Conservation (phyloP, 2,888 invertebrate species). For the Leucoma salicis region DNA sequence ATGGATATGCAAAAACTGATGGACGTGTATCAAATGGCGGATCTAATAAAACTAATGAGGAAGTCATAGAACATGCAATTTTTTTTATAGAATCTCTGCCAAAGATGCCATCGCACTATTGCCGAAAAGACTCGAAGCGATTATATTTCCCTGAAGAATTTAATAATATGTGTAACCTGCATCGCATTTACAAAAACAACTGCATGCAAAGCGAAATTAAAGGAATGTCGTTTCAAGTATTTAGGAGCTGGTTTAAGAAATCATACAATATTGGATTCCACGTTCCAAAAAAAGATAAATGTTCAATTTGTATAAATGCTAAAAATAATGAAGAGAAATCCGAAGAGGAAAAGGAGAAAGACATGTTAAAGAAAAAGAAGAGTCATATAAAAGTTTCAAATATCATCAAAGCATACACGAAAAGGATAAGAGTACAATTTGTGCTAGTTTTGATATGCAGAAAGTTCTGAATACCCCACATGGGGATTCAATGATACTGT, state of each 20-base stretch:
- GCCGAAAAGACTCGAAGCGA: slow-evolving; percentile 1
- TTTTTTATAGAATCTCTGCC: slow-evolving; percentile 2
- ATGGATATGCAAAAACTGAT: neutral
- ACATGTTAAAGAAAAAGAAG: slow-evolving; percentile 3
- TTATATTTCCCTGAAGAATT: neutral
- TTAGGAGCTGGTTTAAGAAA: neutral
- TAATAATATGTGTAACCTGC: neutral
- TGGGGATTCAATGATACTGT: neutral
- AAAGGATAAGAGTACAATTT: neutral
- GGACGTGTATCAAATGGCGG: neutral
- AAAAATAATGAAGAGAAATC: neutral
- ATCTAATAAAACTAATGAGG: neutral
- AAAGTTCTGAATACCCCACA: slow-evolving; percentile 4
- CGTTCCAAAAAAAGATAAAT: slow-evolving; percentile 9
- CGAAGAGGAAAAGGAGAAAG: slow-evolving; percentile 2
- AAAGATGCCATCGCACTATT: neutral
- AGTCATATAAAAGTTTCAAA: neutral
- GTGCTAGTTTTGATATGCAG: slow-evolving; percentile 4
- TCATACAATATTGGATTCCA: slow-evolving; percentile 7
- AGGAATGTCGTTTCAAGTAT: slow-evolving; percentile 2
- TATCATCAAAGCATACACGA: neutral
- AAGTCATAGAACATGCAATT: neutral
- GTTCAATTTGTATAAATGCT: neutral
- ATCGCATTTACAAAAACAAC: slow-evolving; percentile 1
- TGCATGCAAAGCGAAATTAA: neutral